Evolutionary conservation across 2,888 invertebrate species (phyloP), one percentile per base, ranked within the genome.

Genomic region (Callimorpha dominula): DNA sequence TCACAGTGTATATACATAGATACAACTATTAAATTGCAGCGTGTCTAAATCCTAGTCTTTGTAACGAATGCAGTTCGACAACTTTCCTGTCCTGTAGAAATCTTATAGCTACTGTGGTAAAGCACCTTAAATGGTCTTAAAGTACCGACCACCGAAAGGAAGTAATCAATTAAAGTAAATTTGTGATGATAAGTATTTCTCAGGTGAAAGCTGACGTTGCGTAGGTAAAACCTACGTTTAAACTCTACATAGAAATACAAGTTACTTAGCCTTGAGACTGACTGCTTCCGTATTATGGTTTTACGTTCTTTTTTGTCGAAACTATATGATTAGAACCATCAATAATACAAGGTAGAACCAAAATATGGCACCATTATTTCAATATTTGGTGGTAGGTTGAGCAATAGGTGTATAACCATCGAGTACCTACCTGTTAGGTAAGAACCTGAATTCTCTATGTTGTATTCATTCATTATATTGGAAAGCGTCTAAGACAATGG

Each of bases 21-120:
- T 50, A 65, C 72, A 77, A 77, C 75, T 73, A 74, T 81, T 79
- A 72, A 79, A 81, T 77, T 81, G 78, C 79, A 79, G 74, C 76
- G 54, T 69, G 68, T 70, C 69, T 80, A 84, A 86, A 77, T 83
- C 82, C 79, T 81, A 82, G 76, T 78, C 71, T 78, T 84, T 78
- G 85, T 86, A 82, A 87, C 85, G 81, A 81, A 82, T 84, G 82
- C 81, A 71, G 82, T 78, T 75, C 72, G 70, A 81, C 80, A 76
- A 80, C 85, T 86, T 86, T 86, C 80, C 75, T 83, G 81, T 78
- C 76, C 82, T 81, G 72, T 74, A 75, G 75, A 81, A 69, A 65
- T 49, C 8, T 40, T 46, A 9, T 46, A 46, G 43, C 11, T 17
- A 15, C 20, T n/a, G 20, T 65, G 12, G 9, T 49, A 42, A 31